Percentiles rank a stretch among this genome's conserved stretches.
Evolutionary conservation across 2,797 vertebrate species (phyloP).

Genomic region (Bovichtus diacanthus): DNA sequence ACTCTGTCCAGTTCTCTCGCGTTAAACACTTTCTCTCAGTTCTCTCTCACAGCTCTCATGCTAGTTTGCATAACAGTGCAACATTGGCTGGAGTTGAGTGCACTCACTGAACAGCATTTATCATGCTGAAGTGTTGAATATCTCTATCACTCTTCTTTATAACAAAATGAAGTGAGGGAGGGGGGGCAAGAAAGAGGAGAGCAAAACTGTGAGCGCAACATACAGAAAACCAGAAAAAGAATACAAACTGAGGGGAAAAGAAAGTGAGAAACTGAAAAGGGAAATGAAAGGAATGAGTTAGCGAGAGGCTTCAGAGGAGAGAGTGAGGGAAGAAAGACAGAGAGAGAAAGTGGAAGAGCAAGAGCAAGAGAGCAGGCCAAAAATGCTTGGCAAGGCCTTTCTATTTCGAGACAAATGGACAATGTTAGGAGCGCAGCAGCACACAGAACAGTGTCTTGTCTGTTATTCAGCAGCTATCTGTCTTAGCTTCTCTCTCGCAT

Average conservation of each 20-base stretch:
- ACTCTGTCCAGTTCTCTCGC: conserved; percentile 48
- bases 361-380: conserved; percentile 60
- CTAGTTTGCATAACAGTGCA: conserved; percentile 77
- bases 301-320: conserved; percentile 25
- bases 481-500: conserved; percentile 8
- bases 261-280: conserved; percentile 7
- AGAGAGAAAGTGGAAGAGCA: conserved; percentile 38
- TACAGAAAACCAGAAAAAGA: conserved; percentile 2
- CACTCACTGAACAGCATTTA: conserved; percentile 68
- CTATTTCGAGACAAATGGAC: conserved; percentile 77
- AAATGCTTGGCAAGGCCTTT: conserved; percentile 73
- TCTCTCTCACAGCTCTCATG: conserved; percentile 59
- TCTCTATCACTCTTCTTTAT: conserved; percentile 52
- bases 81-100: conserved; percentile 68
- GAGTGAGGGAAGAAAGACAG: conserved; percentile 14
- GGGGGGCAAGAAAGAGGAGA: conserved; percentile 35
- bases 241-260: background rate
- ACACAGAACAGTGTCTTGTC: conserved; percentile 56
- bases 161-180: conserved; percentile 38
- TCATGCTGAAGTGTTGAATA: conserved; percentile 67
- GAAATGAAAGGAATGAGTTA: conserved; percentile 27
- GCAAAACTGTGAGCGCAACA: conserved; percentile 15
- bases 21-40: conserved; percentile 47
- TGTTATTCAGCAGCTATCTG: conserved; percentile 58
- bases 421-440: conserved; percentile 63